These are phyloP conservation scores for Amphilophus citrinellus DNA, from an alignment of 2,113 vertebrate species.

Conservation along the genomic window DNA sequence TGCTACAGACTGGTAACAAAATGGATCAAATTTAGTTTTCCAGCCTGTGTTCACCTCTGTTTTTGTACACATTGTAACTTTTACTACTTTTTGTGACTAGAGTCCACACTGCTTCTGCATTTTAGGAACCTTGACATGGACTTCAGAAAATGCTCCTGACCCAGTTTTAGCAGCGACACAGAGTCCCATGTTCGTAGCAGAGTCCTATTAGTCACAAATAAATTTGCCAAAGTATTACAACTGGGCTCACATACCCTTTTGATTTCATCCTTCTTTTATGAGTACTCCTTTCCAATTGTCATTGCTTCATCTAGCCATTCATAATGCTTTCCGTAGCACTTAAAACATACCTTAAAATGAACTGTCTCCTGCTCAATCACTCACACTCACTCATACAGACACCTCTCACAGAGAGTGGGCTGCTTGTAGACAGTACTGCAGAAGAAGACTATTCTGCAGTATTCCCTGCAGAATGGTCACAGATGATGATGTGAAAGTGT, in stretches of 20 bases:
- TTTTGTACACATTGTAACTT: neutral
- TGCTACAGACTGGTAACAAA: neutral
- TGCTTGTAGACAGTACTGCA: no score
- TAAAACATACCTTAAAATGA: neutral
- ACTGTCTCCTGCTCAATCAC: no score
- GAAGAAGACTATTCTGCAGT: no score
- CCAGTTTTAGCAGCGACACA: neutral
- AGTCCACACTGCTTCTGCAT: neutral
- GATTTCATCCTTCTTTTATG: neutral
- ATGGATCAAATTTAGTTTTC: neutral
- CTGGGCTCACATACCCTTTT: neutral
- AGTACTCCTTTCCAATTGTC: neutral
- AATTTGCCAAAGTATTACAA: neutral
- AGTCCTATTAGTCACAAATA: neutral
- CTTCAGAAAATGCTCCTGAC: neutral
- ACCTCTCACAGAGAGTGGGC: no score
- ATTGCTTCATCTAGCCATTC: neutral
- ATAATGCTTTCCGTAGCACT: neutral
- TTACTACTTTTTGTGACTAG: neutral
- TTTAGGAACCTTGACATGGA: neutral
- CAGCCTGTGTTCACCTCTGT: neutral
- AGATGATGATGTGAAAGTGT: no score
- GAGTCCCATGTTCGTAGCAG: neutral
- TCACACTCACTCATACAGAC: no score
- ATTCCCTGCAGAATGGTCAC: no score